These are phyloP conservation scores for Orestias chungarensis DNA, from an alignment of 2,797 vertebrate species.

Conservation along the genomic window DNA sequence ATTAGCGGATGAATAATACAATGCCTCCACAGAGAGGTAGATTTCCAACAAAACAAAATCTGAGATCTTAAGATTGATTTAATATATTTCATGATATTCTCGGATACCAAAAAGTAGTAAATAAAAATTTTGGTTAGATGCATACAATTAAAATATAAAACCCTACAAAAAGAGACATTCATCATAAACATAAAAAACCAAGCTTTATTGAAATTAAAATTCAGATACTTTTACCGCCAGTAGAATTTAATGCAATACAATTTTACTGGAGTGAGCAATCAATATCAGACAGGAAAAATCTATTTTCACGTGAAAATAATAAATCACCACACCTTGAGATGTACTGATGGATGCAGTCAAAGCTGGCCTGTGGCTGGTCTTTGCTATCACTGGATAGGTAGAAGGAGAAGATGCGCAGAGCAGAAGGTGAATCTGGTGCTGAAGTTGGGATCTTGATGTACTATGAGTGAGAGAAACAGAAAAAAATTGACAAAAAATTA, in stretches of 20 bases:
- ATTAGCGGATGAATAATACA: not conserved
- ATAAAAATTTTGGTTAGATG: not conserved
- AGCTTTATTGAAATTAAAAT: too few relatives aligned
- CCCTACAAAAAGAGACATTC: too few relatives aligned
- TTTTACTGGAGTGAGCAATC: too few relatives aligned
- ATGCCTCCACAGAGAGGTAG: not conserved
- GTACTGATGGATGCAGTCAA: conserved; percentile 84
- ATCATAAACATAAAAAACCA: too few relatives aligned
- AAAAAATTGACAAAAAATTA: not conserved
- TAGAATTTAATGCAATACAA: too few relatives aligned
- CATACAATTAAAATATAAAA: not conserved
- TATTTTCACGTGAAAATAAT: not conserved
- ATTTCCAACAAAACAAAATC: not conserved
- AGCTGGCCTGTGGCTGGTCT: conserved; percentile 84
- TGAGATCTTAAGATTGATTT: not conserved
- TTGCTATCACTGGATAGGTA: conserved; percentile 85
- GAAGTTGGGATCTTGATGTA: conserved; percentile 83
- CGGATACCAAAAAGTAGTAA: not conserved
- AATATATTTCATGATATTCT: not conserved
- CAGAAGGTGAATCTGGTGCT: conserved; percentile 63
- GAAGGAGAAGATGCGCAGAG: conserved; percentile 84
- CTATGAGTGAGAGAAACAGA: conserved; percentile 47
- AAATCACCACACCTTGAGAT: conserved; percentile 69
- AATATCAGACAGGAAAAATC: not conserved
- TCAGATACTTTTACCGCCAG: too few relatives aligned